Evolutionary conservation across 2,113 vertebrate species (phyloP).

Genomic region (Cyanoramphus novaezelandiae): DNA sequence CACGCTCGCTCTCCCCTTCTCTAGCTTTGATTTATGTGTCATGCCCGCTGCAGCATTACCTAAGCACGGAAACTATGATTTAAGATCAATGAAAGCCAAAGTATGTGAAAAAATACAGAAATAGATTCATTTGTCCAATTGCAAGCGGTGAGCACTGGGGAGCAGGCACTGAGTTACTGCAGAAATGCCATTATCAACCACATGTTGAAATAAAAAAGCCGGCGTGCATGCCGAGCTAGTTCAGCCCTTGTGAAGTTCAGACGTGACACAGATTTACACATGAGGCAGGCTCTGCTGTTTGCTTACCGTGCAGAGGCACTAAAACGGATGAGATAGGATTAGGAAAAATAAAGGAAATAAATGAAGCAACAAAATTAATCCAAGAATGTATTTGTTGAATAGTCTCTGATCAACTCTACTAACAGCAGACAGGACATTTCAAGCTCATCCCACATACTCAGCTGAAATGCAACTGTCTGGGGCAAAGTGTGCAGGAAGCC

Average conservation of each 20-base stretch:
- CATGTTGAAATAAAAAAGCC: not conserved
- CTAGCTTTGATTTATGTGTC: slow-evolving; percentile 50
- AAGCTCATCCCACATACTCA: not conserved
- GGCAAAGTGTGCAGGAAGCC: fast-evolving
- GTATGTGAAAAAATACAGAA: slow-evolving; percentile 23
- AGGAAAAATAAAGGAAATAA: not conserved
- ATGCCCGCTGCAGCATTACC: slow-evolving; percentile 27
- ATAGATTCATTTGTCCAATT: not conserved
- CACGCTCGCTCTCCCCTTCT: not conserved
- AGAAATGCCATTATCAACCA: not conserved
- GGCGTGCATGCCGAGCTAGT: not conserved
- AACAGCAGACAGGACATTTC: not conserved
- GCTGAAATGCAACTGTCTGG: not conserved
- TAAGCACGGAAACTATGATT: slow-evolving; percentile 54
- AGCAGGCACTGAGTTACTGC: not conserved
- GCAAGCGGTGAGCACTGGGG: not conserved
- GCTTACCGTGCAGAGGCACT: not conserved
- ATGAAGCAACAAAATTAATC: not conserved
- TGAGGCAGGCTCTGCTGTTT: not conserved
- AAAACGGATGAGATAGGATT: not conserved
- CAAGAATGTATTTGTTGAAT: not conserved
- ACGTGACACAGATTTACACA: not conserved
- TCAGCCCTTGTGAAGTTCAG: not conserved
- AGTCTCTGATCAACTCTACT: not conserved
- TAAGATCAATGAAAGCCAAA: slow-evolving; percentile 45